Percentiles rank a stretch among this genome's conserved stretches.
phyloP scores from a whole-genome alignment of 2,797 vertebrate species.

The Nyctalus aviator region DNA sequence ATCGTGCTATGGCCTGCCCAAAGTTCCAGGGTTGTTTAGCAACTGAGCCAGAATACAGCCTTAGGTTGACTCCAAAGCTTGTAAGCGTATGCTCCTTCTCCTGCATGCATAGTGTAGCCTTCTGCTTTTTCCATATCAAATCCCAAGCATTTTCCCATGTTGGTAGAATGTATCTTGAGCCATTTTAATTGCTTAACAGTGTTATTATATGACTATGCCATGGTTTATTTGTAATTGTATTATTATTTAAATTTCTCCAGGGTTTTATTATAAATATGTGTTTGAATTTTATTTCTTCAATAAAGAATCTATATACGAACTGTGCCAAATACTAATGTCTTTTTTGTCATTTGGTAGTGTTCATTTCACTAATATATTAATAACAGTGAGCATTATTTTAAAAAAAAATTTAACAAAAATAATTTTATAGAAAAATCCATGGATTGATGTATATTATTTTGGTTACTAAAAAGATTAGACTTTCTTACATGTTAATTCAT shows the following conservation, averaged over 20 bases:
- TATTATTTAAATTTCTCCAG: background rate
- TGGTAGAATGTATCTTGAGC: background rate
- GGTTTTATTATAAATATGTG: background rate
- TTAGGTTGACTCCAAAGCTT: background rate
- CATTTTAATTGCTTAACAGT: background rate
- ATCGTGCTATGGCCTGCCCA: background rate
- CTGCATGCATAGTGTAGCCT: fast-evolving
- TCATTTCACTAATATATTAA: background rate
- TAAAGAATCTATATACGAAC: background rate
- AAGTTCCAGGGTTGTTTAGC: background rate
- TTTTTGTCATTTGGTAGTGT: background rate
- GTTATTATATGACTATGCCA: background rate
- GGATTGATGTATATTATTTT: background rate
- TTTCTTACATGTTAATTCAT: background rate
- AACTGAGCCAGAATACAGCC: background rate
- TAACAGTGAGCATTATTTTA: background rate
- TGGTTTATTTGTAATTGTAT: background rate
- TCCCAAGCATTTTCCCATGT: background rate
- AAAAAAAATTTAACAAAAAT: background rate
- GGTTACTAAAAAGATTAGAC: background rate
- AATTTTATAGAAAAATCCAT: background rate
- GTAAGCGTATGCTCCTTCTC: background rate
- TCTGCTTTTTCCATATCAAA: background rate
- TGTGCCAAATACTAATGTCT: background rate
- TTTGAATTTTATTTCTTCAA: background rate